Conservation (phyloP, 2,888 invertebrate genomes). For the Drosophila percnosoma region DNA sequence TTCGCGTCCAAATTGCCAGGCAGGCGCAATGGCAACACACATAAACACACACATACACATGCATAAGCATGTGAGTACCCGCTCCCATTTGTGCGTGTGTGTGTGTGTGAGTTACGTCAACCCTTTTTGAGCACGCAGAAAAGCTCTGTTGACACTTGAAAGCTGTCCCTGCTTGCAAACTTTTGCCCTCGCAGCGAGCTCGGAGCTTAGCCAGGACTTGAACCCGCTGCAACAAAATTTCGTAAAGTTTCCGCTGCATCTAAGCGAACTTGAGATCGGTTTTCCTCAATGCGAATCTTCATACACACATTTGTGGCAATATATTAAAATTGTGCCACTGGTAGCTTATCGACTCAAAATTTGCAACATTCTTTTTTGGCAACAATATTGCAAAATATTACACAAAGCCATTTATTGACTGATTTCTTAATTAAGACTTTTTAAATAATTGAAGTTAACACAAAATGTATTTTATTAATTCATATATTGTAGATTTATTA, state of each 20-base stretch:
- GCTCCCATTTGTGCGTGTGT: neutral
- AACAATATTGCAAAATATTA: neutral
- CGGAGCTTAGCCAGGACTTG: conserved; percentile 57
- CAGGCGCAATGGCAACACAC: conserved; percentile 46
- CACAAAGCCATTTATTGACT: neutral
- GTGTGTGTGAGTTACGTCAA: conserved; percentile 29
- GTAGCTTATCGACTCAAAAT: neutral
- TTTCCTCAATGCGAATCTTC: neutral
- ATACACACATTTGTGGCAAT: neutral
- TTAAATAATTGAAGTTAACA: neutral
- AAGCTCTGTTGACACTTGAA: conserved; percentile 59
- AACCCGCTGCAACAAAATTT: conserved; percentile 48
- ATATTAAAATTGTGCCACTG: neutral
- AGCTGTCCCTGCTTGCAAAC: conserved; percentile 68
- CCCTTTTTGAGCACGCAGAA: conserved; percentile 46
- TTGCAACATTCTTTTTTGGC: neutral
- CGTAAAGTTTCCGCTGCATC: conserved; percentile 46
- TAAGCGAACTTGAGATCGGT: conserved; percentile 30
- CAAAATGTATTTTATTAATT: neutral
- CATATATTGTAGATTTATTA: neutral
- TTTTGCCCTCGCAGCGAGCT: conserved; percentile 36
- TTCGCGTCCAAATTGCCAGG: conserved; percentile 26
- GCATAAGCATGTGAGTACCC: neutral
- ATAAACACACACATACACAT: neutral
- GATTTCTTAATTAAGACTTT: neutral